A percentile compares a stretch with the other conserved stretches of the same genome.
Evolutionary conservation across 2,888 invertebrate species (phyloP).

Genomic region (Pinctada fucata): DNA sequence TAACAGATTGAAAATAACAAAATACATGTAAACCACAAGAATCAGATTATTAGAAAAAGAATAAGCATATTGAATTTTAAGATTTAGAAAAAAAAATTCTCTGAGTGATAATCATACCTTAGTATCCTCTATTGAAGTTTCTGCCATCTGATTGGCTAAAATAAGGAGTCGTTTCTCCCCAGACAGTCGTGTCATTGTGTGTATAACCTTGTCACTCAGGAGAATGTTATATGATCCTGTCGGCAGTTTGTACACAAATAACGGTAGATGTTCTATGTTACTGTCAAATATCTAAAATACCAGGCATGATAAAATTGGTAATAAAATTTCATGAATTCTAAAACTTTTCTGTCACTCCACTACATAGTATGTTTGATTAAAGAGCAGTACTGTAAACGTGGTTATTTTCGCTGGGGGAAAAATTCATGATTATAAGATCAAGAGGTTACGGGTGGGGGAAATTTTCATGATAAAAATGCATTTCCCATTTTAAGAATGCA

Average conservation of each 20-base stretch:
- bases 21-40: not conserved
- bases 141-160: constrained; percentile 81
- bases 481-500: too few species aligned
- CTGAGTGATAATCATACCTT: constrained; percentile 44
- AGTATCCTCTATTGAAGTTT: constrained; percentile 73
- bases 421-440: too few species aligned
- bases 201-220: constrained; percentile 84
- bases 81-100: not conserved
- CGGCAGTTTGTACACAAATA: constrained; percentile 85
- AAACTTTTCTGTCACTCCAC: too few species aligned
- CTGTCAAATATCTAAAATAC: constrained; percentile 82
- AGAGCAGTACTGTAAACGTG: too few species aligned
- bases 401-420: too few species aligned
- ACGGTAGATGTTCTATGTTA: constrained; percentile 83
- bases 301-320: not conserved
- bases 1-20: not conserved
- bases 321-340: not conserved
- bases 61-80: not conserved
- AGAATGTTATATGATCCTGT: constrained; percentile 82
- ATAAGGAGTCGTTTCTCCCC: constrained; percentile 76
- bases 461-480: too few species aligned
- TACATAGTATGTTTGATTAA: too few species aligned
- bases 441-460: too few species aligned
- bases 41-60: not conserved
- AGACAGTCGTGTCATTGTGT: constrained; percentile 77